Base-by-base conservation (phyloP, 2,888 invertebrate genomes). In the Ochropleura leucogaster region DNA sequence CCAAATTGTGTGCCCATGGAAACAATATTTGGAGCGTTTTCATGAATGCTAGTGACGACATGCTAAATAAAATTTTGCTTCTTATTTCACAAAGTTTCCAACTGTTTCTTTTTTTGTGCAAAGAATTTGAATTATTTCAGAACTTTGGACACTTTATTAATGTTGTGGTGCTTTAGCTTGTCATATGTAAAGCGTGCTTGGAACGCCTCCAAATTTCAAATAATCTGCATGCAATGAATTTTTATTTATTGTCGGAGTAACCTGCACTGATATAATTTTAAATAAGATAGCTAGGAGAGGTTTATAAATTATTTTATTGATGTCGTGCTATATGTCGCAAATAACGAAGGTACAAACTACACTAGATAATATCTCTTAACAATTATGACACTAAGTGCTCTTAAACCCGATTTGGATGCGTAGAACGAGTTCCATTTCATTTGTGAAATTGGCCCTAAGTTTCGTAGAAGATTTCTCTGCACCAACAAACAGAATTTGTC, bases 151-250 rank as follows among this genome's bases (percentile, higher is more conserved):
- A 81, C 78, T 76, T 77, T 76, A 87, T 77, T 73, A 79, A 83
- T 85, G 87, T 79, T 74, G 84, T 76, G 86, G 82, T 79, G 76
- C 73, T 85, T 74, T 64, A 77, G 81, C 80, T 79, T 86, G 86
- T 86, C 86, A 82, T 81, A 79, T 77, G 79, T 74, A 67, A 86
- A 86, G 78, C 84, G 82, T 85, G 86, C 64, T 86, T 86, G 86
- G 86, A 86, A 74, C 86, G 69, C 53, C 79, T 86, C 86, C 86
- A 86, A 86, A 74, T 79, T 86, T 87, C 81, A 87, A 85, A 85
- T 86, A 87, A 87, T 85, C 76, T 79, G 79, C 83, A 85, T 79
- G 86, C 86, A 85, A 87, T 83, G 79, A 85, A 73, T 81, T 82
- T 77, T 81, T 84, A 82, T 82, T 82, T 84, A 82, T 66, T 77